Percentiles rank a stretch among this genome's conserved stretches.
phyloP scores from a whole-genome alignment of 1,140 invertebrate genomes.

The Apis cerana region DNA sequence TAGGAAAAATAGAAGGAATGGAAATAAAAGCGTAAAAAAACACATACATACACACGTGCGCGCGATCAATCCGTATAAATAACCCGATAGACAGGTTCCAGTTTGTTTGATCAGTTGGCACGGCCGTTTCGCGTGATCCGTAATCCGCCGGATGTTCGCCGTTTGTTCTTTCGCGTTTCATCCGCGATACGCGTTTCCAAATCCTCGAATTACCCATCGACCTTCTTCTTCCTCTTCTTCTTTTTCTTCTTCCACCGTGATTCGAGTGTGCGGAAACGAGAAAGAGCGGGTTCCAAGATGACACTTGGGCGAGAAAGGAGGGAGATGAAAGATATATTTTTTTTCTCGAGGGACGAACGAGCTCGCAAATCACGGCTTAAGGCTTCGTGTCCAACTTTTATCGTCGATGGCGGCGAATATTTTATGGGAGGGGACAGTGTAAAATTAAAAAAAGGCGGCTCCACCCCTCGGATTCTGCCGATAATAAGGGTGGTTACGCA shows the following conservation, averaged over 20 bases:
- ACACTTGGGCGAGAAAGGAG: background rate
- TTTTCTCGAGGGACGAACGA: conserved; percentile 11
- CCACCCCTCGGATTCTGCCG: conserved; percentile 59
- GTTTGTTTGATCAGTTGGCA: conserved; percentile 62
- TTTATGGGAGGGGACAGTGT: conserved; percentile 78
- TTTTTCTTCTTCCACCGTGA: background rate
- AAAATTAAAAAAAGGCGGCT: conserved; percentile 79
- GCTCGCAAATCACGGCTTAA: conserved; percentile 78
- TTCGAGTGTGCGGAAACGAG: no score
- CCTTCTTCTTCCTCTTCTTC: no score
- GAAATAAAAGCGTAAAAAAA: background rate
- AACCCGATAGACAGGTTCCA: conserved; percentile 53
- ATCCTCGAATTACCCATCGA: conserved; percentile 28
- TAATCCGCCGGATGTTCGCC: conserved; percentile 54
- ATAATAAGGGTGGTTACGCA: conserved; percentile 73
- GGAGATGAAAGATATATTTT: background rate
- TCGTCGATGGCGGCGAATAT: conserved; percentile 72
- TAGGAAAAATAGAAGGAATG: background rate
- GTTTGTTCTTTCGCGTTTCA: conserved; percentile 41
- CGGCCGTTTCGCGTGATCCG: conserved; percentile 48
- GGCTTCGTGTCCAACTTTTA: conserved; percentile 69
- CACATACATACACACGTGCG: background rate
- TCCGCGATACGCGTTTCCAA: conserved; percentile 33
- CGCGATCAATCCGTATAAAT: conserved; percentile 44
- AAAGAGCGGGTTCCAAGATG: background rate